Conservation (phyloP, 1,140 invertebrate species). For the Caenorhabditis brenneri region DNA sequence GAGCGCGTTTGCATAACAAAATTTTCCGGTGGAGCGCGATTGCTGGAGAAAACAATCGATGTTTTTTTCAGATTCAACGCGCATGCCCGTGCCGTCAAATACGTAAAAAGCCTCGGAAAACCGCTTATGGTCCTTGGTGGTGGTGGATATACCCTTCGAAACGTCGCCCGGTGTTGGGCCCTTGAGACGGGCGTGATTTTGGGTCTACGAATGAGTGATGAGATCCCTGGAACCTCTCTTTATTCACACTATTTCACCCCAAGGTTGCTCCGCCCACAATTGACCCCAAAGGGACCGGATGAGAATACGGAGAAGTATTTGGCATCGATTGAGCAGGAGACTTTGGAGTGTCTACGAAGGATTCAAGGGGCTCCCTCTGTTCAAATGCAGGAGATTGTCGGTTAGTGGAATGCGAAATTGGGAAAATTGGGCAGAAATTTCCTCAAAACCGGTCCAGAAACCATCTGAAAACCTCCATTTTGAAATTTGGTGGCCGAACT, state of each 20-base stretch:
- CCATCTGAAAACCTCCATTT: too few species aligned
- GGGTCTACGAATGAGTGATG: constrained; percentile 76
- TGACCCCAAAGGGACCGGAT: neutral
- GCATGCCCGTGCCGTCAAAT: constrained; percentile 93
- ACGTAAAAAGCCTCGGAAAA: constrained; percentile 89
- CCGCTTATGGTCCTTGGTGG: constrained; percentile 91
- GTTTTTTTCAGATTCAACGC: constrained; percentile 80
- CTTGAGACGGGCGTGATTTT: constrained; percentile 94
- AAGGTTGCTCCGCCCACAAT: neutral
- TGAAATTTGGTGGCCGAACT: too few species aligned
- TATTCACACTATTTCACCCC: neutral
- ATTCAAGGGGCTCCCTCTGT: constrained; percentile 64
- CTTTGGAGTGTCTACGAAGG: neutral
- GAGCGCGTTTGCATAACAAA: too few species aligned
- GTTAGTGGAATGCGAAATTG: constrained; percentile 21
- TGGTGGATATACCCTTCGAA: constrained; percentile 93
- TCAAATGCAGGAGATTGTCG: constrained; percentile 64
- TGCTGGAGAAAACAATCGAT: too few species aligned
- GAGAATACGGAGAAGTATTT: constrained; percentile 57
- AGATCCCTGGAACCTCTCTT: constrained; percentile 88
- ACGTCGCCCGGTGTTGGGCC: constrained; percentile 98
- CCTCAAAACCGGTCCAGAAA: too few species aligned
- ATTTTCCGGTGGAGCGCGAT: too few species aligned
- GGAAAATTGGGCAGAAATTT: too few species aligned
- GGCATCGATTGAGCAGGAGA: neutral